Conservation (phyloP, 2,888 invertebrate species). For the Drosophila infuscata region DNA sequence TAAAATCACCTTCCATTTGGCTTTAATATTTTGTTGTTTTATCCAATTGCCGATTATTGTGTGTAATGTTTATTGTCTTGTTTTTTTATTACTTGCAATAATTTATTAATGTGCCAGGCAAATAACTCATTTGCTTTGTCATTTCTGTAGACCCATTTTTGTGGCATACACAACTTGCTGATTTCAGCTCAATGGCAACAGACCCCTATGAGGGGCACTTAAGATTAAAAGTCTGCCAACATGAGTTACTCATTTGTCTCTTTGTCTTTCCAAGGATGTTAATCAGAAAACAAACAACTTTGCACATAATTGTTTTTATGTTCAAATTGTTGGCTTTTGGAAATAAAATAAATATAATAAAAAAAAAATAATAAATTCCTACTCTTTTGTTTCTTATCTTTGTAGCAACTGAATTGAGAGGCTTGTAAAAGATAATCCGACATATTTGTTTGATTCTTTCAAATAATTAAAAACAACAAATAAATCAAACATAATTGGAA, state of each 20-base stretch:
- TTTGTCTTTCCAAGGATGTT: conserved; percentile 37
- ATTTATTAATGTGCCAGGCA: conserved; percentile 44
- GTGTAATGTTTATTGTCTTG: conserved; percentile 58
- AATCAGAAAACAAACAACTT: conserved; percentile 8
- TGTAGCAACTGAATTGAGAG: neutral
- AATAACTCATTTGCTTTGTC: conserved; percentile 40
- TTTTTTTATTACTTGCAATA: conserved; percentile 37
- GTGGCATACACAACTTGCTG: conserved; percentile 20
- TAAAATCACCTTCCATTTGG: conserved; percentile 54
- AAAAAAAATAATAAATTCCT: neutral
- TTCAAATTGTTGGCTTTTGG: neutral
- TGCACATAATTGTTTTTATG: neutral
- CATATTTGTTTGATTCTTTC: neutral
- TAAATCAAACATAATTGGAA: neutral
- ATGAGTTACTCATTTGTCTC: conserved; percentile 34
- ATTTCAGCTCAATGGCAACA: conserved; percentile 42
- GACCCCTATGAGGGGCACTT: conserved; percentile 26
- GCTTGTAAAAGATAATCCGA: neutral
- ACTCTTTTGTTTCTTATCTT: neutral
- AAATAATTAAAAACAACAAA: neutral
- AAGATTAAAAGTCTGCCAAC: conserved; percentile 29
- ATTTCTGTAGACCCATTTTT: conserved; percentile 42
- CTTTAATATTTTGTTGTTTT: conserved; percentile 24
- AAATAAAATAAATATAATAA: no score
- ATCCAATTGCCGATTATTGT: conserved; percentile 58